Base-by-base conservation (phyloP, 2,888 invertebrate genomes). In the Dasypolia templi region DNA sequence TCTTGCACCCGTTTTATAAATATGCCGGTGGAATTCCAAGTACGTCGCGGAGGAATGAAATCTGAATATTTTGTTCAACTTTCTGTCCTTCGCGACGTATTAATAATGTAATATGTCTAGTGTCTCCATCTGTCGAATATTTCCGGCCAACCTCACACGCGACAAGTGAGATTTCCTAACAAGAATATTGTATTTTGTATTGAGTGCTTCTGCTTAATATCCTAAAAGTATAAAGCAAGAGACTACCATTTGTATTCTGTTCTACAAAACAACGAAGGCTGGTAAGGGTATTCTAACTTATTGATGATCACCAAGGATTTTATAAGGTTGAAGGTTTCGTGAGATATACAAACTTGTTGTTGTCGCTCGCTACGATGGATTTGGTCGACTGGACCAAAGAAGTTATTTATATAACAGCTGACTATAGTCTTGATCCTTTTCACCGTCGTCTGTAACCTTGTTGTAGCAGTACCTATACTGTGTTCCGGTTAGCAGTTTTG, bases 61-160 rank as follows among this genome's bases (percentile, higher is more conserved):
- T n/a, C n/a, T n/a, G n/a, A 26, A 14, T 14, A 53, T 12, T 19
- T 0, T n/a, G n/a, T 9, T 6, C 12, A 39, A 39, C 29, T 46
- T 69, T 29, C 1, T 29, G 19, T n/a, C 5, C 39, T 9, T 3
- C 7, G 12, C 42, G 17, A n/a, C n/a, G 11, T 66, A 2, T 1
- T 4, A 11, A 26, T 62, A n/a, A n/a, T n/a, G n/a, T 3, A 51
- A 22, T 29, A 51, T 32, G 32, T 29, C 59, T 4, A 26, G 77
- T 80, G 77, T 72, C 77, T 61, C 77, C 82, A 81, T 80, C 81
- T 80, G 12, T 77, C 51, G 67, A 39, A 2, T 2, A 19, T 39
- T 55, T 32, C 22, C 0, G 11, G 26, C 12, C 17, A 55, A 51
- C 59, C 26, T 42, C 4, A 51, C n/a, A 32, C 39, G n/a, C 11